Conservation (phyloP, 2,113 vertebrate genomes). For the Pluvialis apricaria region DNA sequence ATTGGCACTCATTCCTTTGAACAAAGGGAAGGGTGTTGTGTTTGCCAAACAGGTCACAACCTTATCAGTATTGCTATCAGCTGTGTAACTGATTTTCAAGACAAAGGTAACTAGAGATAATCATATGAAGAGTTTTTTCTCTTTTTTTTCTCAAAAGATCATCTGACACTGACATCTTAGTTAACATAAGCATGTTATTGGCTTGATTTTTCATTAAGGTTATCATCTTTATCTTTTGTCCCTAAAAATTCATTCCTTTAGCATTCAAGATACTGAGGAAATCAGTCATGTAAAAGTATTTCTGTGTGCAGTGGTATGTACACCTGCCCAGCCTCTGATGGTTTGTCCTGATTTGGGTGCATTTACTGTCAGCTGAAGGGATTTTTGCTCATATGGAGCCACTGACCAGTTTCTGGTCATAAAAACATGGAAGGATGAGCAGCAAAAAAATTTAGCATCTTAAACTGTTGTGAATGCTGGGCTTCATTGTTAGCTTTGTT, state of each 20-base stretch:
- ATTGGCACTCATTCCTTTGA: not conserved
- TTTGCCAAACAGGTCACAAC: not conserved
- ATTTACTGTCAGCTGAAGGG: not conserved
- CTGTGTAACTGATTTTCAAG: not conserved
- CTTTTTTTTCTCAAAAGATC: not conserved
- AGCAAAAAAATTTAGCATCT: not conserved
- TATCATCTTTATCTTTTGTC: not conserved
- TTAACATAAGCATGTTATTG: not conserved
- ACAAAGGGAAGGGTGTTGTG: not conserved
- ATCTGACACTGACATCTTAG: not conserved
- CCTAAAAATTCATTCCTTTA: not conserved
- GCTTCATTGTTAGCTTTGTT: not conserved
- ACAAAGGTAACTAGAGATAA: not conserved
- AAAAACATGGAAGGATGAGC: not conserved
- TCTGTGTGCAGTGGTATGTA: not conserved
- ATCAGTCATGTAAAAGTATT: not conserved
- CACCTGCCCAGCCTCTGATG: not conserved
- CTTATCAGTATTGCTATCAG: not conserved
- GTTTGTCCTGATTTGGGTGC: not conserved
- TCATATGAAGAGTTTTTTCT: not conserved
- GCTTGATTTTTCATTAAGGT: not conserved
- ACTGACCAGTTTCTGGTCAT: not conserved
- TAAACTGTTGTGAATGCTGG: not conserved
- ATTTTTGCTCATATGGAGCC: not conserved
- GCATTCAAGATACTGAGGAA: not conserved